Base-by-base conservation (phyloP, 2,113 vertebrate species). In the Syngnathoides biaculeatus region DNA sequence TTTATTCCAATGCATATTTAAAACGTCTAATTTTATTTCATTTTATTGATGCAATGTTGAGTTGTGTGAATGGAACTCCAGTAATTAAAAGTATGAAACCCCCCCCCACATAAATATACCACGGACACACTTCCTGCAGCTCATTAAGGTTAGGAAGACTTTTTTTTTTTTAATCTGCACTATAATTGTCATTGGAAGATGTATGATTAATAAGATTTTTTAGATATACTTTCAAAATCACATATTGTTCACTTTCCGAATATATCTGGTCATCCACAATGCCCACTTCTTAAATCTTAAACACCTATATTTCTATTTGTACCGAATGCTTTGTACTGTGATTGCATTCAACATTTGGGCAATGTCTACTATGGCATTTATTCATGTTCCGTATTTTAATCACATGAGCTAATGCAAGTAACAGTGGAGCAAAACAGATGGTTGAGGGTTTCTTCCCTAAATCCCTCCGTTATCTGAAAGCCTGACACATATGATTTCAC, bases 401-500 rank as follows among this genome's bases (percentile, higher is more conserved):
- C 84, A 88, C 69, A 75, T 73, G 73, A 75, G 74, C 55, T 75
- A 74, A 84, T 80, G 52, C 83, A 78, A 78, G 75, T 78, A 88
- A 82, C 84, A 83, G 89, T 83, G 82, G 74, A 83, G 72, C 65
- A 56, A 85, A 90, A 87, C 88, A 91, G 89, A 88, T 82, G 76
- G 88, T 69, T 77, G 68, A 80, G 79, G 72, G 53, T 77, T 81
- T 78, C 81, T 79, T 76, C 53, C 57, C 66, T 71, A 42, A 71
- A 79, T 77, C 81, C 88, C 79, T 19, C 82, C 77, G 64, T 64
- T 71, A 74, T 82, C 76, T 74, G 77, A 74, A 82, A 85, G 79
- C 75, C 76, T 89, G 89, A 84, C 89, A 85, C 85, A 90, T 88
- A 91, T 89, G 81, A 87, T 87, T 90, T 89, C 83, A 90, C 90